Percentiles rank a stretch among this genome's conserved stretches.
Conservation (phyloP, 2,888 invertebrate genomes). For the Aethes cnicana region DNA sequence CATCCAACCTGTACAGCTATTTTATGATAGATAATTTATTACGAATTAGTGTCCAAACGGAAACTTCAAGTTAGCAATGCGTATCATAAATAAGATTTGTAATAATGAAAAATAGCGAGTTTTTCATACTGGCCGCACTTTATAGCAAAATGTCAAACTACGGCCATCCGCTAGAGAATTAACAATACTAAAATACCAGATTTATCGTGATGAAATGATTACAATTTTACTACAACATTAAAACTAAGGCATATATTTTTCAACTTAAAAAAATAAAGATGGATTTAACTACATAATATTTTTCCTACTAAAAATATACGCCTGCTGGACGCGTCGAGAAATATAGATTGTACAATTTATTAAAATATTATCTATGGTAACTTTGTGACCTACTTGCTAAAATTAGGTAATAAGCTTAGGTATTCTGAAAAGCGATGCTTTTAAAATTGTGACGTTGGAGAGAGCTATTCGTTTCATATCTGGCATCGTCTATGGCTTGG, state of each 20-base stretch:
- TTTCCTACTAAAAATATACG: constrained; percentile 38
- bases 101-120: no score
- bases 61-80: no score
- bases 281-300: constrained; percentile 34
- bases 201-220: no score
- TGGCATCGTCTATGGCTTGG: constrained; percentile 60
- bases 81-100: no score
- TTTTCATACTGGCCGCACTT: no score
- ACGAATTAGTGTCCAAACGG: no score
- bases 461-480: constrained; percentile 37
- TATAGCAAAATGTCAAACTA: no score
- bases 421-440: constrained; percentile 24
- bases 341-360: constrained; percentile 65
- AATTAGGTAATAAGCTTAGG: constrained; percentile 46
- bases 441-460: constrained; percentile 44
- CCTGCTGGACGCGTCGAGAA: constrained; percentile 41
- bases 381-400: constrained; percentile 62
- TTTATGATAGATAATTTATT: no score
- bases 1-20: no score
- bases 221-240: constrained; percentile 30
- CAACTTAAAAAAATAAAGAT: constrained; percentile 57
- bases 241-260: constrained; percentile 43
- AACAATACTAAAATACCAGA: no score
- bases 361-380: constrained; percentile 63
- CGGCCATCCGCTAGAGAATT: no score